Evolutionary conservation across 2,888 invertebrate species (phyloP).

Genomic region (Papilio gigon): DNA sequence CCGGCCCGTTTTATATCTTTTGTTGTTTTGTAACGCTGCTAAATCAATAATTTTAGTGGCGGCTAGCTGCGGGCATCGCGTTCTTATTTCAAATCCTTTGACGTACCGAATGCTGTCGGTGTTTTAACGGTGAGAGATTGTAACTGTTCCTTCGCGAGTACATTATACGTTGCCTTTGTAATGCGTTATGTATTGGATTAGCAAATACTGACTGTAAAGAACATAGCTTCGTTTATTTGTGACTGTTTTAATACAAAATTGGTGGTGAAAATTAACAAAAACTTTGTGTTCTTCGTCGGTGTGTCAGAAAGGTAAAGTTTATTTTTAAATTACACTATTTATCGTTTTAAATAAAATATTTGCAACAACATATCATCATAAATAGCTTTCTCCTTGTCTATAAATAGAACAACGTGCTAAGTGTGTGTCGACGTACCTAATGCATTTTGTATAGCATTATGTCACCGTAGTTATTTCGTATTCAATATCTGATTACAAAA

Average conservation of each 20-base stretch:
- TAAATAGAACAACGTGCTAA: slow-evolving; percentile 62
- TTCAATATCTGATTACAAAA: slow-evolving; percentile 35
- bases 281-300: slow-evolving; percentile 14
- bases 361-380: slow-evolving; percentile 40
- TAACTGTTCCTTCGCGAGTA: slow-evolving; percentile 45
- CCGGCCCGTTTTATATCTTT: slow-evolving; percentile 79
- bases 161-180: slow-evolving; percentile 38
- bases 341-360: slow-evolving; percentile 36
- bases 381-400: slow-evolving; percentile 51
- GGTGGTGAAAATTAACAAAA: slow-evolving; percentile 20
- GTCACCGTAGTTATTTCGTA: slow-evolving; percentile 48
- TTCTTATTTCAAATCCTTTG: slow-evolving; percentile 53
- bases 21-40: slow-evolving; percentile 79
- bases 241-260: slow-evolving; percentile 24
- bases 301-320: slow-evolving; percentile 36
- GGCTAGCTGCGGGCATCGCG: slow-evolving; percentile 56
- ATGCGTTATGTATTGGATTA: slow-evolving; percentile 38
- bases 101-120: slow-evolving; percentile 48
- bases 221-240: slow-evolving; percentile 47
- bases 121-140: slow-evolving; percentile 45
- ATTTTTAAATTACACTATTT: slow-evolving; percentile 36
- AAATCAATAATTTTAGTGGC: slow-evolving; percentile 81
- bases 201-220: slow-evolving; percentile 51
- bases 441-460: slow-evolving; percentile 57
- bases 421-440: slow-evolving; percentile 50